phyloP scores from a whole-genome alignment of 23 tunicate species.

The Phallusia fumigata region DNA sequence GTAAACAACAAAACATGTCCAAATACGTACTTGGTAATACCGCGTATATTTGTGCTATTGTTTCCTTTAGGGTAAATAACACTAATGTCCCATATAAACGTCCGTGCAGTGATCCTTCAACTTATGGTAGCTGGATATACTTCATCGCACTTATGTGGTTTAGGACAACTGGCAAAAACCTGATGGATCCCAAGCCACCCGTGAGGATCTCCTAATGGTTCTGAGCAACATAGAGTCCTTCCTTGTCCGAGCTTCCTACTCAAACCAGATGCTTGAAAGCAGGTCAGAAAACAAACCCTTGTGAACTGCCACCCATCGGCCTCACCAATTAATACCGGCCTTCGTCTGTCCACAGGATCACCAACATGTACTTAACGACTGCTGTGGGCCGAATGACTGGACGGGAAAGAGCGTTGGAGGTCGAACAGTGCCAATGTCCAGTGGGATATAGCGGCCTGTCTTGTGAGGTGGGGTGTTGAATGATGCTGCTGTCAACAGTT shows the following conservation, averaged over 20 bases:
- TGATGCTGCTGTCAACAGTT: background rate
- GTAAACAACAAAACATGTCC: too few species aligned
- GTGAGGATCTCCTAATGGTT: slow-evolving; percentile 52
- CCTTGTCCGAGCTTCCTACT: slow-evolving; percentile 60
- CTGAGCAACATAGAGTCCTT: slow-evolving; percentile 50
- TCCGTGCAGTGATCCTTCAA: too few species aligned
- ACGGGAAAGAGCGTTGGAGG: slow-evolving; percentile 34
- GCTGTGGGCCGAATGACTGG: slow-evolving; percentile 37
- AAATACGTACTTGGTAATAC: too few species aligned
- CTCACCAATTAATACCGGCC: background rate
- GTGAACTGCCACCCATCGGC: background rate
- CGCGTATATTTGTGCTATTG: too few species aligned
- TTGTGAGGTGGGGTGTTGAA: slow-evolving; percentile 61
- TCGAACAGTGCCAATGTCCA: slow-evolving; percentile 84
- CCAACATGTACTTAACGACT: slow-evolving; percentile 31
- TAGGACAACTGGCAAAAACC: slow-evolving; percentile 16
- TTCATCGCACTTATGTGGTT: background rate
- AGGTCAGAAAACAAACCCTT: slow-evolving; percentile 21
- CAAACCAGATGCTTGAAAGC: slow-evolving; percentile 28
- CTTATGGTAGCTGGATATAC: too few species aligned
- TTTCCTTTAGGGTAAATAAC: too few species aligned
- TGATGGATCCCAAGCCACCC: slow-evolving; percentile 26
- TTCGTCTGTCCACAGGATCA: slow-evolving; percentile 33
- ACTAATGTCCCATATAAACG: too few species aligned
- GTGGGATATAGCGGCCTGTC: slow-evolving; percentile 79